Conservation (phyloP, 2,113 vertebrate genomes). For the Capricornis sumatraensis region DNA sequence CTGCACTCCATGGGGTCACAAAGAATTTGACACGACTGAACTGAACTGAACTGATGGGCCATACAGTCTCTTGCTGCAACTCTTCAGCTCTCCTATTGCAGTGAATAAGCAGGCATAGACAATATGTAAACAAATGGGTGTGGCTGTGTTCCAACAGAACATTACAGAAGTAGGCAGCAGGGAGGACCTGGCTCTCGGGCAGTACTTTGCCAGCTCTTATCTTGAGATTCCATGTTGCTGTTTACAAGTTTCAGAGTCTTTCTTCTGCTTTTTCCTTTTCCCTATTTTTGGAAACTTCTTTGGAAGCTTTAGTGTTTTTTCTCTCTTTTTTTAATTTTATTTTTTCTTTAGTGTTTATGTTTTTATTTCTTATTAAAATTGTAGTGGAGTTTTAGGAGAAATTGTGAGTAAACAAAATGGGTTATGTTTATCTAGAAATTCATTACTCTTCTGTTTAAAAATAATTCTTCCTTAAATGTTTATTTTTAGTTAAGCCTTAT, state of each 20-base stretch:
- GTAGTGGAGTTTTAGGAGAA: not conserved
- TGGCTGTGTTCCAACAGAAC: not conserved
- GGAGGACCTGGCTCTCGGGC: not conserved
- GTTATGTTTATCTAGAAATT: not conserved
- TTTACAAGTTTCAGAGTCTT: not conserved
- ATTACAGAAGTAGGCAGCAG: accelerated
- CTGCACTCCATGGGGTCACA: not conserved
- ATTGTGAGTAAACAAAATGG: not conserved
- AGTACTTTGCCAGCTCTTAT: too few relatives aligned
- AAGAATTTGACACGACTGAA: not conserved
- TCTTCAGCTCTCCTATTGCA: not conserved
- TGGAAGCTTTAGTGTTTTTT: not conserved
- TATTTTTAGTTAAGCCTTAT: not conserved
- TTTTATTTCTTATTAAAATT: conserved; percentile 26
- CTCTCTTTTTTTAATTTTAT: not conserved
- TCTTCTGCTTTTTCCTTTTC: not conserved
- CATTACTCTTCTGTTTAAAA: not conserved
- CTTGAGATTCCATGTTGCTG: not conserved
- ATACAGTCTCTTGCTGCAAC: not conserved
- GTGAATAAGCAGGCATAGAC: not conserved
- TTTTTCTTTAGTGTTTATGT: not conserved
- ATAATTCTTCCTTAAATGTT: not conserved
- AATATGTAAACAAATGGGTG: accelerated
- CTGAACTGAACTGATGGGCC: not conserved
- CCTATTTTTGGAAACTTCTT: not conserved